Percentiles rank a stretch among this genome's conserved stretches.
Conservation (phyloP, 2,797 vertebrate genomes). For the Tarsius wallacei region DNA sequence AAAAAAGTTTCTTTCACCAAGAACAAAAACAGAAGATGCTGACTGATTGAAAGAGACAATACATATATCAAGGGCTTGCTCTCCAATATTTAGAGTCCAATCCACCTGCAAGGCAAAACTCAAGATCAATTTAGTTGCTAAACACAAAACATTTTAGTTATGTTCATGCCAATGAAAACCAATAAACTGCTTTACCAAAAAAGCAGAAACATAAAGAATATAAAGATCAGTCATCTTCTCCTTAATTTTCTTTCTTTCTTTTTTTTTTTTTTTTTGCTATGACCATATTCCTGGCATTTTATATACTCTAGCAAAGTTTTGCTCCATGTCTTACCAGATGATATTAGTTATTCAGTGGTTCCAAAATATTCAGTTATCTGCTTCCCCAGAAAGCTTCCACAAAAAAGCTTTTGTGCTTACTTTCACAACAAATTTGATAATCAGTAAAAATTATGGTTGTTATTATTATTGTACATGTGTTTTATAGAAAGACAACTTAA, state of each 20-base stretch:
- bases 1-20: slow-evolving; percentile 97
- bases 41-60: slow-evolving; percentile 94
- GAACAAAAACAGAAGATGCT: slow-evolving; percentile 94
- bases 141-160: neutral
- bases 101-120: slow-evolving; percentile 93
- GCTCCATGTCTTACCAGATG: neutral
- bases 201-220: neutral
- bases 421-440: slow-evolving; percentile 26
- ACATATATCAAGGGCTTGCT: slow-evolving; percentile 95
- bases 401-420: neutral
- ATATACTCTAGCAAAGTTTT: neutral
- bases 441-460: neutral
- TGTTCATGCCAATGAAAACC: neutral
- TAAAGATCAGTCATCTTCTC: neutral
- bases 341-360: neutral
- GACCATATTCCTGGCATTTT: slow-evolving; percentile 6
- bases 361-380: neutral
- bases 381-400: neutral
- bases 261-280: neutral
- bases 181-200: neutral
- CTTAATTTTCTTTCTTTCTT: neutral
- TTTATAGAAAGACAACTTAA: neutral
- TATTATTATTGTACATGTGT: neutral
- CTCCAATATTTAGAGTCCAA: slow-evolving; percentile 97
- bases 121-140: slow-evolving; percentile 29